These are phyloP conservation scores for Trichonephila inaurata DNA, from an alignment of 1,140 invertebrate species.

Conservation along the genomic window DNA sequence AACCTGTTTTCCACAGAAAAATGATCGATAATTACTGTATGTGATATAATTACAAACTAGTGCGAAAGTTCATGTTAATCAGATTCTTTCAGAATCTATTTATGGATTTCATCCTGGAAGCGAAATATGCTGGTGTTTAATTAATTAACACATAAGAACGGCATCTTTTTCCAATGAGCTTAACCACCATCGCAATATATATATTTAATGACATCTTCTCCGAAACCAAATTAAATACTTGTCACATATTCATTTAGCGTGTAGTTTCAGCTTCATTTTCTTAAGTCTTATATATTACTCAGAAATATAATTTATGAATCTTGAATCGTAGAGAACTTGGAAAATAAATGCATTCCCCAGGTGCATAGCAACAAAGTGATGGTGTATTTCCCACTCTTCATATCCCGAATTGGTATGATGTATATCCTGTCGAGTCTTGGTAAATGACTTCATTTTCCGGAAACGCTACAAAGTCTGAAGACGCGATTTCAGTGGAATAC, in stretches of 20 bases:
- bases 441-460: slow-evolving; percentile 49
- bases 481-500: not conserved
- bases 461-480: not conserved
- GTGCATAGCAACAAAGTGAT: slow-evolving; percentile 35
- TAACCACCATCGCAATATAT: not conserved
- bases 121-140: not conserved
- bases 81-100: not conserved
- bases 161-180: slow-evolving; percentile 1
- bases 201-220: slow-evolving; percentile 6
- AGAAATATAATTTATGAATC: slow-evolving; percentile 30
- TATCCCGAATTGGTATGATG: slow-evolving; percentile 33
- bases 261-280: not conserved
- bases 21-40: too few relatives aligned
- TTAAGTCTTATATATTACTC: not conserved
- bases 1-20: too few relatives aligned
- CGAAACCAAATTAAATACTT: slow-evolving; percentile 31
- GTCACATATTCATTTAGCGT: not conserved
- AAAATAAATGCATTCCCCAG: slow-evolving; percentile 20
- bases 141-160: not conserved
- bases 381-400: slow-evolving; percentile 42
- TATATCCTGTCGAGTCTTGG: slow-evolving; percentile 40
- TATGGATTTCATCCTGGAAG: not conserved
- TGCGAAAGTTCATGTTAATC: not conserved
- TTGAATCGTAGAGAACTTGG: not conserved
- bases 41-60: not conserved